phyloP scores from a whole-genome alignment of 2,888 invertebrate species.

The Rhagonycha lutea region DNA sequence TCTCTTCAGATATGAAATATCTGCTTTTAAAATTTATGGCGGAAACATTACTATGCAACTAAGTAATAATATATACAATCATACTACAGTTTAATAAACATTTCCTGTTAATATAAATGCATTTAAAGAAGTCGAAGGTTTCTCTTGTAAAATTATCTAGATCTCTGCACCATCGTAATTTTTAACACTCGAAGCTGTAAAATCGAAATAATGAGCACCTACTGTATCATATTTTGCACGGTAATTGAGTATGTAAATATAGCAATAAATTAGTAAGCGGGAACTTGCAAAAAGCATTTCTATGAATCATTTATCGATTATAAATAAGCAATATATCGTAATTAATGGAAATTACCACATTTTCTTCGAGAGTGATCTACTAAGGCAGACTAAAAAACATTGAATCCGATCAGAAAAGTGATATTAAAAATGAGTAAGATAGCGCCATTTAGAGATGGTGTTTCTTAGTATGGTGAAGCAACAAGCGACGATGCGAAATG shows the following conservation, averaged over 20 bases:
- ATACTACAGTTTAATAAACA: background rate
- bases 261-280: background rate
- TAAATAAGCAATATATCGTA: background rate
- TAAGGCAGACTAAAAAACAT: background rate
- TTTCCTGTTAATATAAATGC: background rate
- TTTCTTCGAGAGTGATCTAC: background rate
- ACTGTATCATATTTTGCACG: background rate
- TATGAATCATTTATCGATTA: background rate
- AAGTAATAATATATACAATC: background rate
- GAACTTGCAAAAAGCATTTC: background rate
- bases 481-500: conserved; percentile 31
- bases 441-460: background rate
- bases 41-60: background rate
- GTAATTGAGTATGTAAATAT: background rate
- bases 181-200: background rate
- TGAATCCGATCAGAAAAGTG: background rate
- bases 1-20: background rate
- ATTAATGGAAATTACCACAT: background rate
- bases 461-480: conserved; percentile 4
- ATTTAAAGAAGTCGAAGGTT: background rate
- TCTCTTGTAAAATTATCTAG: background rate
- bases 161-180: background rate
- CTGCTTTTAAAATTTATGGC: background rate
- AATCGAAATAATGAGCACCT: background rate
- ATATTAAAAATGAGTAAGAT: background rate